phyloP scores from a whole-genome alignment of 2,797 vertebrate genomes.

The Onychomys torridus region DNA sequence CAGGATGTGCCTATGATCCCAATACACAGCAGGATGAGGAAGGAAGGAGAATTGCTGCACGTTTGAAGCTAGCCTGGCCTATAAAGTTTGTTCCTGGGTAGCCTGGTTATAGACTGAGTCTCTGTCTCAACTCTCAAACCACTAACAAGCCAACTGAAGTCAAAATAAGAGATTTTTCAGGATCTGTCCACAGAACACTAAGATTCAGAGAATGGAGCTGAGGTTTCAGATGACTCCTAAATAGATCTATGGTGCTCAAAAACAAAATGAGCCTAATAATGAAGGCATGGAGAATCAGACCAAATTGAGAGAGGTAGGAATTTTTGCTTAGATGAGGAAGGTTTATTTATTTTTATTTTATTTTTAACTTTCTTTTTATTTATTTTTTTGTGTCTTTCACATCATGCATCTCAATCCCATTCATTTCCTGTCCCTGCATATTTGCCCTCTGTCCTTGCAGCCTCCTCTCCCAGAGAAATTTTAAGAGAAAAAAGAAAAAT shows the following conservation, averaged over 20 bases:
- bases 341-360: neutral
- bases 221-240: conserved; percentile 23
- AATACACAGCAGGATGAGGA: neutral
- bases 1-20: neutral
- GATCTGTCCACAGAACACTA: neutral
- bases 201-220: neutral
- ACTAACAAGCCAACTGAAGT: neutral
- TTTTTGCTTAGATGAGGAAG: conserved; percentile 37
- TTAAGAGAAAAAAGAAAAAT: neutral
- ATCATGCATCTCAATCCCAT: neutral
- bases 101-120: neutral
- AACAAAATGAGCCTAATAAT: neutral
- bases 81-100: neutral
- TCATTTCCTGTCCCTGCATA: neutral
- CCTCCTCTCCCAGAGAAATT: neutral
- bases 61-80: neutral
- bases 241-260: neutral
- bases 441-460: neutral
- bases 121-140: neutral
- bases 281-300: neutral
- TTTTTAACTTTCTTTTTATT: neutral
- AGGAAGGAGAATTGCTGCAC: neutral
- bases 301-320: neutral
- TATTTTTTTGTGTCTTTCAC: neutral
- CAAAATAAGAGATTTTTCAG: neutral